A percentile compares a stretch with the other conserved stretches of the same genome.
phyloP scores from a whole-genome alignment of 2,888 invertebrate species.

The Papilio protenor region DNA sequence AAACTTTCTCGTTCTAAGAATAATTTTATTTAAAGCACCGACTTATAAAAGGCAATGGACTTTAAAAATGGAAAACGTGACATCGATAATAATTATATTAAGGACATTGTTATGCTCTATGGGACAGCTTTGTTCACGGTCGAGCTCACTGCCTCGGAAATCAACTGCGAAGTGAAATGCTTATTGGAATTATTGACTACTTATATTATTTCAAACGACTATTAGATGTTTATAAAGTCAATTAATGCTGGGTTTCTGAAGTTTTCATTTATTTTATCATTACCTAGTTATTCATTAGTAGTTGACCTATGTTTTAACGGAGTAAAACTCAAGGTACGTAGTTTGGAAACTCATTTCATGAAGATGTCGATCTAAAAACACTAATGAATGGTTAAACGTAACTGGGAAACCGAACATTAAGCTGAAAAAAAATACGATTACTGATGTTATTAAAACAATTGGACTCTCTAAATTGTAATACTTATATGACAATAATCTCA shows the following conservation, averaged over 20 bases:
- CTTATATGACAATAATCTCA: not conserved
- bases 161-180: constrained; percentile 28
- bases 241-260: not conserved
- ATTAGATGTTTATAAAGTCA: not conserved
- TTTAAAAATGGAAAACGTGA: constrained; percentile 41
- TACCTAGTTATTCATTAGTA: too few relatives aligned
- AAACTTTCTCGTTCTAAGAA: constrained; percentile 35
- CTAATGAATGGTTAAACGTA: too few relatives aligned
- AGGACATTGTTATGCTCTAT: constrained; percentile 38
- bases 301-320: too few relatives aligned
- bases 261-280: too few relatives aligned
- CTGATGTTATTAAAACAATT: not conserved
- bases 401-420: too few relatives aligned
- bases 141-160: constrained; percentile 26
- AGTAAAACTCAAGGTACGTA: too few relatives aligned
- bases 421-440: too few relatives aligned
- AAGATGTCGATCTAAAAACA: too few relatives aligned
- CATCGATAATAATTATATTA: constrained; percentile 42
- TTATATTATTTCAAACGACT: not conserved
- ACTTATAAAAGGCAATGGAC: constrained; percentile 43
- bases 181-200: constrained; percentile 25
- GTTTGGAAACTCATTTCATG: too few relatives aligned
- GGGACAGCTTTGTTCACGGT: constrained; percentile 32
- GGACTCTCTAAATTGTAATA: not conserved
- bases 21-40: constrained; percentile 18